Percentiles rank a stretch among this genome's conserved stretches.
phyloP scores from a whole-genome alignment of 2,797 vertebrate species.

The Pampus argenteus region DNA sequence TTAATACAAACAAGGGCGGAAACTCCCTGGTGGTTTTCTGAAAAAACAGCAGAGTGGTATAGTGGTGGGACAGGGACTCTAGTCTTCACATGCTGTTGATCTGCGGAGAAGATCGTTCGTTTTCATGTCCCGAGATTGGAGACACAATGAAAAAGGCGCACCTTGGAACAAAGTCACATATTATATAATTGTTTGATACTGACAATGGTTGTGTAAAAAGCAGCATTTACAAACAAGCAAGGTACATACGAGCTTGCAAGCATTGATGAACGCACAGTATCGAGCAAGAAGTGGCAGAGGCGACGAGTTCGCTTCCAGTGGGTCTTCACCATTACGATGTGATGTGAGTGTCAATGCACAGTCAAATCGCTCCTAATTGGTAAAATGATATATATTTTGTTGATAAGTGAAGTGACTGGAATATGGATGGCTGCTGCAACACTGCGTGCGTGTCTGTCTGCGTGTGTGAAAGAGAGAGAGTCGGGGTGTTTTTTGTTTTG shows the following conservation, averaged over 20 bases:
- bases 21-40: too few relatives aligned
- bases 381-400: slow-evolving; percentile 34
- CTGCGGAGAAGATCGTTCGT: background rate
- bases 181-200: background rate
- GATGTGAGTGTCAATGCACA: slow-evolving; percentile 15
- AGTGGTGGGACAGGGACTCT: background rate
- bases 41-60: too few relatives aligned
- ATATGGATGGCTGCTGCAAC: slow-evolving; percentile 55
- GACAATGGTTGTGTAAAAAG: background rate
- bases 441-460: slow-evolving; percentile 1
- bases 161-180: background rate
- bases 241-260: background rate
- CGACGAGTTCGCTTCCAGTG: background rate
- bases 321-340: slow-evolving; percentile 4
- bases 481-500: slow-evolving; percentile 14
- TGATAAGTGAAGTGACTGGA: slow-evolving; percentile 44
- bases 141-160: background rate
- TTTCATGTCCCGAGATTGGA: background rate
- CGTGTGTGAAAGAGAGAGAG: background rate
- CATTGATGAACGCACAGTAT: background rate
- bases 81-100: background rate
- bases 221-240: background rate
- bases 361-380: background rate
- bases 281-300: background rate
- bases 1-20: too few relatives aligned